Conservation (phyloP, 2,797 vertebrate genomes). For the Meriones psammophilus region DNA sequence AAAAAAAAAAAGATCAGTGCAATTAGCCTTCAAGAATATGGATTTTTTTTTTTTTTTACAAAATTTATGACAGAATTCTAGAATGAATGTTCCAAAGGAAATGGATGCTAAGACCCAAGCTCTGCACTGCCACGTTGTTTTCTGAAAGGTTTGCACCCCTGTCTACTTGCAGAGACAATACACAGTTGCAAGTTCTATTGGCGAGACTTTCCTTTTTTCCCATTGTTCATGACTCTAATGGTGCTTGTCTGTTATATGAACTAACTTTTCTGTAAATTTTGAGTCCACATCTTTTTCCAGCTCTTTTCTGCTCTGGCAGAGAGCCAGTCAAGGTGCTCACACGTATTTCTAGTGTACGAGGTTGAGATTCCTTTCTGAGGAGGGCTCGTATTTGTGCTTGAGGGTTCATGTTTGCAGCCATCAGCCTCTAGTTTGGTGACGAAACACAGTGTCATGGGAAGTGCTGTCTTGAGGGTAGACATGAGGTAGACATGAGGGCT, state of each 20-base stretch:
- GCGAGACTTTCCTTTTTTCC: neutral
- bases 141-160: neutral
- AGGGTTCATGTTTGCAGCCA: neutral
- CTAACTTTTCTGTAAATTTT: conserved; percentile 28
- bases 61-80: neutral
- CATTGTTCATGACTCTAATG: neutral
- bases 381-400: neutral
- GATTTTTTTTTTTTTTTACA: no score
- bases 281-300: neutral
- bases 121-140: neutral
- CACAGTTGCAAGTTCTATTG: neutral
- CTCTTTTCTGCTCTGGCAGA: conserved; percentile 1
- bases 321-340: neutral
- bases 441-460: neutral
- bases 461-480: neutral
- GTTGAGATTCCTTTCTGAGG: neutral
- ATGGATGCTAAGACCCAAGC: neutral
- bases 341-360: neutral
- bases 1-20: neutral
- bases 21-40: conserved; percentile 1
- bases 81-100: neutral
- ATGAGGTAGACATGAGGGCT: neutral
- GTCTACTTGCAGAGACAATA: neutral
- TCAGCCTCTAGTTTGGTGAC: neutral
- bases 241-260: conserved; percentile 22